Evolutionary conservation across 2,113 vertebrate genomes (phyloP).

Genomic region (Pheucticus melanocephalus): DNA sequence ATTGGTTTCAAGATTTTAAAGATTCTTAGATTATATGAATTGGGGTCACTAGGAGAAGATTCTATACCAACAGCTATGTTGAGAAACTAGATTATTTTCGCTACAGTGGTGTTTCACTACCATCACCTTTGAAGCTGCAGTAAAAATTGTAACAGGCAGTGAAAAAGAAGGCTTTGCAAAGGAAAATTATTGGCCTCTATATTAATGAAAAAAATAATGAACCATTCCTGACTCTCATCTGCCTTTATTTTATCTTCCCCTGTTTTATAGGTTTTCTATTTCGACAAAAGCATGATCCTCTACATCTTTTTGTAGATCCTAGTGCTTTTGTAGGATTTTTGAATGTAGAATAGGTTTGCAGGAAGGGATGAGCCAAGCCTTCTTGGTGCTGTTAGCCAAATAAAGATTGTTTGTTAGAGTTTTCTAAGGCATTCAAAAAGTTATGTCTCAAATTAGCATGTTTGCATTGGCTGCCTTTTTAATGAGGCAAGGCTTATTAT

Average conservation of each 20-base stretch:
- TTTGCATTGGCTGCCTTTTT: background rate
- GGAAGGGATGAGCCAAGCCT: background rate
- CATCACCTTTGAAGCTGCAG: background rate
- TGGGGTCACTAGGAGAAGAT: background rate
- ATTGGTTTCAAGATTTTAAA: background rate
- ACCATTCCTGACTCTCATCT: background rate
- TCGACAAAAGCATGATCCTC: background rate
- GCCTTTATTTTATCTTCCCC: background rate
- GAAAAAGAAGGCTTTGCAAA: background rate
- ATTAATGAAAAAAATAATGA: background rate
- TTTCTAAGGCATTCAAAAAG: background rate
- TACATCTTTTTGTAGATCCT: background rate
- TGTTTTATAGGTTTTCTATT: background rate
- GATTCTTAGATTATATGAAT: background rate
- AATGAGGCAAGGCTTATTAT: background rate
- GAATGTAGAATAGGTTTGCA: background rate
- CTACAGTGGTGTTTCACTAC: background rate
- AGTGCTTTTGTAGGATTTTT: background rate
- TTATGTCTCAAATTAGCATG: background rate
- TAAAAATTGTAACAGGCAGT: background rate
- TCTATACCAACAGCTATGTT: background rate
- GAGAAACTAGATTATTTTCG: background rate
- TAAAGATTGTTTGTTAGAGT: background rate
- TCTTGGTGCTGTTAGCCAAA: background rate
- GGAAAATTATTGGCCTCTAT: background rate